Evolutionary conservation across 2,113 vertebrate genomes (phyloP).

Genomic region (Fukomys damarensis): DNA sequence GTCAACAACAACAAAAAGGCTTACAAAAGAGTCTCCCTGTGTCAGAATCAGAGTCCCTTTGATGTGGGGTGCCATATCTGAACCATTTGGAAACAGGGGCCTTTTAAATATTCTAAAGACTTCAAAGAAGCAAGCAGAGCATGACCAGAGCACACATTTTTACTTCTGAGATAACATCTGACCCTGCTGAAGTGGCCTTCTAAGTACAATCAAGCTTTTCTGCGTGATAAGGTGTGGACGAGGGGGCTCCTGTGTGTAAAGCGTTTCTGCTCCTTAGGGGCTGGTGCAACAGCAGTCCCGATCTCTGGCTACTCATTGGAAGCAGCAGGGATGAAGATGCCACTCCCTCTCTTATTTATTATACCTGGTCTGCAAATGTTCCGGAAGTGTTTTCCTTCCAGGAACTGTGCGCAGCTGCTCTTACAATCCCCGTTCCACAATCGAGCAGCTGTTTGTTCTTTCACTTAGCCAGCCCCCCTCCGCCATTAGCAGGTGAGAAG

Average conservation of each 20-base stretch:
- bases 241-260: neutral
- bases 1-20: neutral
- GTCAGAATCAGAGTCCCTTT: neutral
- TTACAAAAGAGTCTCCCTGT: neutral
- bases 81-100: neutral
- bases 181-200: neutral
- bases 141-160: neutral
- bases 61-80: neutral
- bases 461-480: neutral
- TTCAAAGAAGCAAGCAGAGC: neutral
- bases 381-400: neutral
- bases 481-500: neutral
- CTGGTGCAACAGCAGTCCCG: rapidly evolving
- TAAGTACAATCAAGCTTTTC: neutral
- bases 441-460: neutral
- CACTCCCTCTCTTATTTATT: neutral
- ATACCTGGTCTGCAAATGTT: neutral
- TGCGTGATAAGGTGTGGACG: rapidly evolving
- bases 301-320: neutral
- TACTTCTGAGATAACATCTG: neutral
- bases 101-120: neutral
- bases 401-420: neutral
- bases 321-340: neutral
- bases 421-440: neutral
- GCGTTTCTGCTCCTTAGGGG: neutral